Evolutionary conservation across 2,797 vertebrate genomes (phyloP), one percentile per base, ranked within the genome.

Genomic region (Sphaeramia orbicularis): DNA sequence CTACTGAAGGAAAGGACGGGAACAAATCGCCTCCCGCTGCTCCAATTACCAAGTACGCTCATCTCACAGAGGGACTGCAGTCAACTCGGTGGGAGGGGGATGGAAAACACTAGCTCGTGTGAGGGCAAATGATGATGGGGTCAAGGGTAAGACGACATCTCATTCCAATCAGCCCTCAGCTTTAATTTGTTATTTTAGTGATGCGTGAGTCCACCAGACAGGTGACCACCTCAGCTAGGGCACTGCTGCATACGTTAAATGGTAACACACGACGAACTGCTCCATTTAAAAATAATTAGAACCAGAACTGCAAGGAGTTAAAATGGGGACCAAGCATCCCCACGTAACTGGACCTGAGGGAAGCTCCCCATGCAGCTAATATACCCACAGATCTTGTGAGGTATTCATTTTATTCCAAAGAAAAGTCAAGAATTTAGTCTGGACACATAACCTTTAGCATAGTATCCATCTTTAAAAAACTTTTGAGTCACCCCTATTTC

Each of bases 21-120:
- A 86, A 90, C 82, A 90, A 86, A 92, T 88, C 70, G 54, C 67
- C 82, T 77, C 86, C 88, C 66, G 55, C 77, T 81, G 88, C 85
- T 86, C 79, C 84, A 89, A 91, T 90, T 91, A 91, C 87, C 2
- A 52, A 81, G 73, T 50, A 13, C 40, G 65, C 86, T 88, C 84
- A 84, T 91, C 83, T 86, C 80, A 57, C 80, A 78, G 75, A 87
- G 81, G 71, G 70, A 61, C 80, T 47, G 72, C 86, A 81, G 78
- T 76, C 76, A 56, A 67, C 78, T 67, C 80, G 47, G 16, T 41
- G 51, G 62, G 64, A 75, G 76, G 67, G 56, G 73, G 75, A 65
- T 60, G 81, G 81, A 80, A 80, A 78, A 81, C 80, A 74, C 47
- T 27, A 24, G 69, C 76, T 49, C 35, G 53, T 37, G 54, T 35